phyloP scores from a whole-genome alignment of 23 tunicate species.

The Aplidium turbinatum region DNA sequence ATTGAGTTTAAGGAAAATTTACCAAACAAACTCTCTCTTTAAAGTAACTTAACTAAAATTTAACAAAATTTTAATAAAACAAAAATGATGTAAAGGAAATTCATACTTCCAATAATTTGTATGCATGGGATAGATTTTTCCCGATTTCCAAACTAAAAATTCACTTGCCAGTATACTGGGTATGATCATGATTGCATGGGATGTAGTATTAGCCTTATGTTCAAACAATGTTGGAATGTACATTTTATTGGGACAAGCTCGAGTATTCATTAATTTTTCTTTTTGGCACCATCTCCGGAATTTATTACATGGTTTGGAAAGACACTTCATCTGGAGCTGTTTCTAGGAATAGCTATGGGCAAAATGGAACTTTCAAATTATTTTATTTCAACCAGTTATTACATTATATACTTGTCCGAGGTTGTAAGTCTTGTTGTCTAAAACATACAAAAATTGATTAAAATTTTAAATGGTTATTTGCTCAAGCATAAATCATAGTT shows the following conservation, averaged over 20 bases:
- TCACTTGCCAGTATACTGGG: conserved; percentile 81
- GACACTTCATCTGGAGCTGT: too few species aligned
- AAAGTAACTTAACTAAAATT: neutral
- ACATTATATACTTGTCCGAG: too few species aligned
- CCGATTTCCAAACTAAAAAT: conserved; percentile 37
- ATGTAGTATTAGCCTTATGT: conserved; percentile 78
- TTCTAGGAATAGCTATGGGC: too few species aligned
- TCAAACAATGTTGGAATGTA: conserved; percentile 78
- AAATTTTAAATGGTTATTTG: too few species aligned
- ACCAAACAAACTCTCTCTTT: neutral
- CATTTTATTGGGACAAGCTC: conserved; percentile 54
- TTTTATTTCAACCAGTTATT: too few species aligned
- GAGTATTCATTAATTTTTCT: conserved; percentile 63
- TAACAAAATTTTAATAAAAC: neutral
- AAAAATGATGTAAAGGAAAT: neutral
- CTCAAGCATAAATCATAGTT: too few species aligned
- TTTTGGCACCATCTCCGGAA: conserved; percentile 38
- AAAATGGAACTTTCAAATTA: too few species aligned
- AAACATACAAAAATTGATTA: too few species aligned
- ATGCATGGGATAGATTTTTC: neutral
- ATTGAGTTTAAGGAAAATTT: neutral
- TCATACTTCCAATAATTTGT: conserved; percentile 19
- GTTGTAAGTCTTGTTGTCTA: too few species aligned
- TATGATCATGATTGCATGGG: conserved; percentile 76
- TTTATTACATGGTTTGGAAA: too few species aligned